phyloP scores from a whole-genome alignment of 2,888 invertebrate genomes.

The Esperia sulphurella region DNA sequence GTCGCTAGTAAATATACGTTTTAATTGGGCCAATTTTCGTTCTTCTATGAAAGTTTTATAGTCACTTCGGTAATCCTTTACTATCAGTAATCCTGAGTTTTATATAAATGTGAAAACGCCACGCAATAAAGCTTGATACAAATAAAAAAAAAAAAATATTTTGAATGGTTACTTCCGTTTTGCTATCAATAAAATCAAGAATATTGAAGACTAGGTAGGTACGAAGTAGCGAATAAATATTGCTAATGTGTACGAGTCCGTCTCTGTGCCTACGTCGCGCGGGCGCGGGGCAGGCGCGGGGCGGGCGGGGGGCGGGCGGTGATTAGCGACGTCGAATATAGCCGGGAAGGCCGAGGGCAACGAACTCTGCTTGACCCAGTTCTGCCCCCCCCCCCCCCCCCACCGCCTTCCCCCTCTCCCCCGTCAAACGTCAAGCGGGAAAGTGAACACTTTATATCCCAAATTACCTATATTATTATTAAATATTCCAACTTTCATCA shows the following conservation, averaged over 20 bases:
- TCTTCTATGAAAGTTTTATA: too few species aligned
- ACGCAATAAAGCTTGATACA: too few species aligned
- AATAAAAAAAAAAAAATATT: too few species aligned
- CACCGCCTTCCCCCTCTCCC: constrained; percentile 23
- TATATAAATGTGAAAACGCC: too few species aligned
- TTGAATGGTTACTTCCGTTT: too few species aligned
- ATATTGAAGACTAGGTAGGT: too few species aligned
- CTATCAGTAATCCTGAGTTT: too few species aligned
- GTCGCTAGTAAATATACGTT: too few species aligned
- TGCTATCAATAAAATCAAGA: too few species aligned
- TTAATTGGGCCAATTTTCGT: too few species aligned
- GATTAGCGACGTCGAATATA: constrained; percentile 76
- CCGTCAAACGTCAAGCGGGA: constrained; percentile 39
- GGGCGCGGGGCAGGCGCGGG: constrained; percentile 23
- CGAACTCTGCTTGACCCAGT: constrained; percentile 78
- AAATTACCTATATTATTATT: too few species aligned
- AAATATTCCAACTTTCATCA: neutral
- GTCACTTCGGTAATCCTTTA: too few species aligned
- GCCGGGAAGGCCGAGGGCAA: constrained; percentile 79
- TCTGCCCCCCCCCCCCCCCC: constrained; percentile 32
- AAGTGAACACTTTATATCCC: constrained; percentile 54
- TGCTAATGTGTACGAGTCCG: constrained; percentile 27
- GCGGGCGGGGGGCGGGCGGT: constrained; percentile 34
- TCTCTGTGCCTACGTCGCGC: constrained; percentile 25
- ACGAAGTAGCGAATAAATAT: constrained; percentile 1